Evolutionary conservation across 1,140 invertebrate species (phyloP), one percentile per base, ranked within the genome.

Genomic region (Heliothis subflexa): DNA sequence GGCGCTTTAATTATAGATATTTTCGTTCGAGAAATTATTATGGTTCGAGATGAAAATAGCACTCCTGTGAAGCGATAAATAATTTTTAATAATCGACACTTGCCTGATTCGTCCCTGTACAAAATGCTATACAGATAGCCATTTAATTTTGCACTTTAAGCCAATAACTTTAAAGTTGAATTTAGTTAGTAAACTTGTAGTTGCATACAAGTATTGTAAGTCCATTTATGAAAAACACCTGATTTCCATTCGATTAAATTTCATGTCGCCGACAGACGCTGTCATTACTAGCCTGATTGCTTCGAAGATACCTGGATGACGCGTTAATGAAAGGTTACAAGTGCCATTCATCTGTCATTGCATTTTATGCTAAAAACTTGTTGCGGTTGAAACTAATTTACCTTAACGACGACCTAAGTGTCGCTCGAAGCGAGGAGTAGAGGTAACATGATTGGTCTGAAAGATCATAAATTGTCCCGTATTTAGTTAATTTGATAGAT

Each of bases 211-310:
- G 45, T 70, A 50, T 70, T 52, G n/a, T 28, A 10, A n/a, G 47
- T 52, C 55, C 55, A 45, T 21, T 74, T 74, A 74, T 74, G 54
- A 81, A 85, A 85, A 75, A 82, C 83, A 84, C 81, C 81, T 74
- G 18, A 87, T 84, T 83, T 80, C 80, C 72, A 83, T 78, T 86
- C 78, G 78, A 83, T 86, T 80, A 83, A 76, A 81, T 64, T 80
- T 57, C 79, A 78, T 81, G 45, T 79, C 73, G 70, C 79, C 79
- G 79, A 78, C 72, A 74, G 75, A 68, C 21, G 62, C 79, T 81
- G 78, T 82, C 78, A 78, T 84, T 84, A 84, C 75, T 59, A 81
- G 78, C 79, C 79, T 84, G 81, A 81, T 82, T 83, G 64, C 61
- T 64, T 80, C 61, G 40, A 74, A 45, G 68, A 72, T 73, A 77